A percentile compares a stretch with the other conserved stretches of the same genome.
These are phyloP conservation scores for Sarotherodon lohbergeri DNA, from an alignment of 2,113 vertebrate species.

Conservation along the genomic window DNA sequence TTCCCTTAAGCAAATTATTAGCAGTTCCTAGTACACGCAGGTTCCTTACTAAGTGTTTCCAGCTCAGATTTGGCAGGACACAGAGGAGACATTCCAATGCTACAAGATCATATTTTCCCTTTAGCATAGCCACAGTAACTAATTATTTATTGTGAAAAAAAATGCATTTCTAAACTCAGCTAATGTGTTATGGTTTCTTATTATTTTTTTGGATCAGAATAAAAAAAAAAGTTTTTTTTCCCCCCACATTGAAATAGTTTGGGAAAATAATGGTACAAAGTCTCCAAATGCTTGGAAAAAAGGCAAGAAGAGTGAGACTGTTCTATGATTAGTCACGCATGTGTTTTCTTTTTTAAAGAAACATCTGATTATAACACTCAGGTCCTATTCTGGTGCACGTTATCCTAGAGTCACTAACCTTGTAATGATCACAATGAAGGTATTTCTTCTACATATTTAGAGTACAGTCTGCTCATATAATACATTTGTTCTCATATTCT, in stretches of 20 bases:
- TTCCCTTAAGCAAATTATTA: slow-evolving; percentile 91
- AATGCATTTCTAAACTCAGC: slow-evolving; percentile 66
- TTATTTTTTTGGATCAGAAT: slow-evolving; percentile 15
- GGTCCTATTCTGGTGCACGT: not conserved
- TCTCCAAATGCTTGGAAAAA: not conserved
- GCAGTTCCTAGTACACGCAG: slow-evolving; percentile 83
- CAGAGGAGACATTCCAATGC: slow-evolving; percentile 80
- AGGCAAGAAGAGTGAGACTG: not conserved
- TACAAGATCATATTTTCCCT: slow-evolving; percentile 85
- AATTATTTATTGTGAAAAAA: slow-evolving; percentile 81
- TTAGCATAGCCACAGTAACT: slow-evolving; percentile 80
- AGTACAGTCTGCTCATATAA: not conserved
- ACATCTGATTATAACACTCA: not conserved
- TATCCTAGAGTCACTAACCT: not conserved
- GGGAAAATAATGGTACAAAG: not conserved
- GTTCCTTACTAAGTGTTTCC: slow-evolving; percentile 91
- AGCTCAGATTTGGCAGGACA: slow-evolving; percentile 78
- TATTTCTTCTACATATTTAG: not conserved
- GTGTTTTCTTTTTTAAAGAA: slow-evolving; percentile 6
- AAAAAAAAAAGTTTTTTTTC: rapidly evolving
- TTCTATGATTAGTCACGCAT: not conserved
- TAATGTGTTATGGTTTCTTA: slow-evolving; percentile 31
- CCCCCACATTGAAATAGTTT: not conserved
- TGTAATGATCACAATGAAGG: not conserved
- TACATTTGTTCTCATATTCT: not conserved